phyloP scores from a whole-genome alignment of 92 coral and sea anemone species.

The Phenganax subtilis region DNA sequence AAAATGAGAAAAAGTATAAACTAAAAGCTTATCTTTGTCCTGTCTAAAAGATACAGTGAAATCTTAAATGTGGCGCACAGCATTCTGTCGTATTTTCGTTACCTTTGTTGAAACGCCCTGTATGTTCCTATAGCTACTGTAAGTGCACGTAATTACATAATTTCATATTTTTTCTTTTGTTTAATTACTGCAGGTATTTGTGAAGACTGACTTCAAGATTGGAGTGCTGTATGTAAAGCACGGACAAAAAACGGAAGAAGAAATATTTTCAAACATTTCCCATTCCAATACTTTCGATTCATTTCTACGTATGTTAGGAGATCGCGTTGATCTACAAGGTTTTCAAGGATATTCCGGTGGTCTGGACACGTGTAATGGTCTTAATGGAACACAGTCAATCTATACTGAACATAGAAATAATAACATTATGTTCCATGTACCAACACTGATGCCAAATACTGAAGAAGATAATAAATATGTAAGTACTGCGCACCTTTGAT shows the following conservation, averaged over 20 bases:
- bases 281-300: conserved; percentile 87
- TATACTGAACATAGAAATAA: conserved; percentile 67
- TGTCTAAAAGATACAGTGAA: too few relatives aligned
- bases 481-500: background rate
- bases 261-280: conserved; percentile 67
- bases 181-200: conserved; percentile 56
- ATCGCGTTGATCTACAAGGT: conserved; percentile 67
- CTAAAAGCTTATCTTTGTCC: too few relatives aligned
- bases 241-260: conserved; percentile 80
- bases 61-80: too few relatives aligned
- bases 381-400: conserved; percentile 89
- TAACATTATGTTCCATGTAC: conserved; percentile 89
- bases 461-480: conserved; percentile 78
- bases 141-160: background rate
- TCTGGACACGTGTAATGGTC: conserved; percentile 63
- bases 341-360: conserved; percentile 86
- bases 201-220: conserved; percentile 80
- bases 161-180: background rate
- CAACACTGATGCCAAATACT: conserved; percentile 86
- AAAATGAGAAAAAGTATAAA: too few relatives aligned
- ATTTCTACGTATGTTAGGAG: conserved; percentile 73
- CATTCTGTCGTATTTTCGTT: too few relatives aligned
- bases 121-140: too few relatives aligned
- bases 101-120: too few relatives aligned
- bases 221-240: conserved; percentile 89